phyloP scores from a whole-genome alignment of 1,140 invertebrate genomes.

The Brachionus paranguensis region DNA sequence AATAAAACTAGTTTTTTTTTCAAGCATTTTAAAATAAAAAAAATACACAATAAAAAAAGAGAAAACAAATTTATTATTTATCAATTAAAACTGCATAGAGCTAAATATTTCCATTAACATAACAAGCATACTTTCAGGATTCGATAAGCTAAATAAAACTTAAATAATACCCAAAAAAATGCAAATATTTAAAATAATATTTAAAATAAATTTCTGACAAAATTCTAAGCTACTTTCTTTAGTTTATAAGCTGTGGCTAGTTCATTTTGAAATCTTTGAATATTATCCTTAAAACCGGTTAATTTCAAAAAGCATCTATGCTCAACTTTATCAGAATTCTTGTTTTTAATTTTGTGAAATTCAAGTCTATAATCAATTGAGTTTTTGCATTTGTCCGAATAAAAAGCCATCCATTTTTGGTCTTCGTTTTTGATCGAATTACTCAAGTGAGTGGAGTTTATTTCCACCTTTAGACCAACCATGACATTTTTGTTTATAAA shows the following conservation, averaged over 20 bases:
- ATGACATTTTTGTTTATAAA: constrained; percentile 25
- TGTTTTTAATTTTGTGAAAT: constrained; percentile 2
- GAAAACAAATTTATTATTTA: too few relatives aligned
- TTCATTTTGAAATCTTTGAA: constrained; percentile 16
- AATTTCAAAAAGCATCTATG: neutral
- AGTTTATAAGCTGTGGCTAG: neutral
- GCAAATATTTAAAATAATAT: neutral
- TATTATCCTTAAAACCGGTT: neutral
- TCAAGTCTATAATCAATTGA: constrained; percentile 7
- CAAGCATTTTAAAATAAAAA: too few relatives aligned
- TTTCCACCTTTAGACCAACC: neutral
- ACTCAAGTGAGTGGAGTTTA: neutral
- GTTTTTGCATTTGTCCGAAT: neutral
- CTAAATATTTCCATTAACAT: neutral
- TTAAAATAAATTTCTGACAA: neutral
- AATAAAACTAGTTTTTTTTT: too few relatives aligned
- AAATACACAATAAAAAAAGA: too few relatives aligned
- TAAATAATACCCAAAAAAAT: neutral
- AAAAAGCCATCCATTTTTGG: neutral
- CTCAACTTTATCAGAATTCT: neutral
- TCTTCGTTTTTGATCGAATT: constrained; percentile 10
- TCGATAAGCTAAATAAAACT: too few relatives aligned
- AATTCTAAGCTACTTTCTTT: neutral
- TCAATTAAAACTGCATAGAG: too few relatives aligned
- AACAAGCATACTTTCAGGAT: too few relatives aligned